Base-by-base conservation (phyloP, 2,888 invertebrate species). In the Lymantria monacha region DNA sequence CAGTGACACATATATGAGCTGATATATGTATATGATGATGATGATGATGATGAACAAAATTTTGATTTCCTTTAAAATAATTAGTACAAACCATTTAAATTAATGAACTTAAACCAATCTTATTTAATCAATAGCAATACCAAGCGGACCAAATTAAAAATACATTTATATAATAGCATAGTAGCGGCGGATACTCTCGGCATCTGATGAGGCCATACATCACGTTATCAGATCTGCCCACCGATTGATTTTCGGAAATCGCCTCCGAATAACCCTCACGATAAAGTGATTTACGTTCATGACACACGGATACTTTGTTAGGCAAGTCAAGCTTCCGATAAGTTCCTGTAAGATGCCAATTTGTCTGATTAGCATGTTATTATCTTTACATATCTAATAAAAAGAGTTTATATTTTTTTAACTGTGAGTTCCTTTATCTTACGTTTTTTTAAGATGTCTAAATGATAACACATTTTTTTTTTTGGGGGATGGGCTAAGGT, bases 221-320 rank as follows among this genome's bases (percentile, higher is more conserved):
- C 83, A 85, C 72, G 61, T 49, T 81, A 83, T 82, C 83, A 64
- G 83, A 85, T 84, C 71, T 62, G 63, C 59, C 67, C 70, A 63
- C 63, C 81, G 83, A 85, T 83, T 83, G 84, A 83, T 83, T 84
- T 83, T 80, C 81, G 83, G 84, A 83, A 85, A 85, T 84, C 83
- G 76, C 74, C 78, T 69, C 75, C 74, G 77, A 83, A 81, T 81
- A 74, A 75, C 74, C 78, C 76, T 63, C 62, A 64, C 69, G 80
- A 81, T 78, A 72, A 77, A 80, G 83, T 84, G 81, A 83, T 85
- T 84, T 83, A 84, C 80, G 62, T 72, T 48, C 48, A 57, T n/a
- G 48, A 79, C 71, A 74, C 53, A 83, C 70, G 37, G 74, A 0
- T 36, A 0, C 2, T 0, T 3, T 37, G 55, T 40, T 49, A 51